Conservation (phyloP, 2,888 invertebrate species). For the Diachrysia chrysitis region DNA sequence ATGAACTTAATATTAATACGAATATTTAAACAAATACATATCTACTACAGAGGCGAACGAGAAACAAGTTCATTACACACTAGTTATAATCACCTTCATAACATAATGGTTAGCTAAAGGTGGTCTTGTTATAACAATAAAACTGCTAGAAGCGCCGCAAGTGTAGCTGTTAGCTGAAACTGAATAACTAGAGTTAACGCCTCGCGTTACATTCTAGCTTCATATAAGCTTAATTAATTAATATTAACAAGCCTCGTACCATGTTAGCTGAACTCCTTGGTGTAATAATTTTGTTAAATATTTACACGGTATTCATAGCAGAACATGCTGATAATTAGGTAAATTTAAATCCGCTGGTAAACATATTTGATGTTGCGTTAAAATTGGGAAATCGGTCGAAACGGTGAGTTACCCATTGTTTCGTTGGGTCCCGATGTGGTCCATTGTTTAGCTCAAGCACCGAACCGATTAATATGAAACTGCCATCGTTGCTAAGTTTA, state of each 20-base stretch:
- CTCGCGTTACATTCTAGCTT: slow-evolving; percentile 66
- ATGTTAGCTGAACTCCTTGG: slow-evolving; percentile 74
- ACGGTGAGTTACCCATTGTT: slow-evolving; percentile 39
- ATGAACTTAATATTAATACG: slow-evolving; percentile 28
- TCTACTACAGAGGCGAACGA: slow-evolving; percentile 20
- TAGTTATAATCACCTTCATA: slow-evolving; percentile 31
- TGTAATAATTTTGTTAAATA: slow-evolving; percentile 77
- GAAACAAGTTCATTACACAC: slow-evolving; percentile 46
- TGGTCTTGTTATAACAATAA: slow-evolving; percentile 56
- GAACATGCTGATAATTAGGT: slow-evolving; percentile 59
- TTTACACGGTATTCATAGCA: slow-evolving; percentile 68
- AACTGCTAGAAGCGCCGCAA: slow-evolving; percentile 51
- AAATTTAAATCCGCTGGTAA: slow-evolving; percentile 48
- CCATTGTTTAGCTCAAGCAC: slow-evolving; percentile 46
- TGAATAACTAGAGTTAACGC: slow-evolving; percentile 63
- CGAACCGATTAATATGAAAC: slow-evolving; percentile 50
- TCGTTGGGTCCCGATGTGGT: slow-evolving; percentile 29
- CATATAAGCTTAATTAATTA: slow-evolving; percentile 79
- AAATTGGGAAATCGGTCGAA: slow-evolving; percentile 41
- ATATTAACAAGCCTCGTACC: slow-evolving; percentile 76
- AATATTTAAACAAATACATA: slow-evolving; percentile 34
- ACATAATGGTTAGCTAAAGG: slow-evolving; percentile 41
- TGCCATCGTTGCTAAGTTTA: slow-evolving; percentile 49
- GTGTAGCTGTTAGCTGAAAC: slow-evolving; percentile 62
- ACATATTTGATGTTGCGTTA: slow-evolving; percentile 43